Conservation (phyloP, 1,140 invertebrate genomes). For the Eumeta japonica region DNA sequence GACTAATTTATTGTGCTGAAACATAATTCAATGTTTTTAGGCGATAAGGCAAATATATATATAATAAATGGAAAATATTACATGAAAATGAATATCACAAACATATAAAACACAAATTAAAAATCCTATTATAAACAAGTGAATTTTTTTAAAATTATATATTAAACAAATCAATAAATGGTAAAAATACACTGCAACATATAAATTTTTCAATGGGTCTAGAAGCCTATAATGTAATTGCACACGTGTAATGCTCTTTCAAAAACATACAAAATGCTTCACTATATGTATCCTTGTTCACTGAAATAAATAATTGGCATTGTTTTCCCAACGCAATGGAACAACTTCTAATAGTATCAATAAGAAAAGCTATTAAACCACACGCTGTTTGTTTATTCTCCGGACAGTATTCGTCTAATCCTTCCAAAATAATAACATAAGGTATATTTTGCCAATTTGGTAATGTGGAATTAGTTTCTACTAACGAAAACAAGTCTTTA, state of each 20-base stretch:
- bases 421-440: conserved; percentile 39
- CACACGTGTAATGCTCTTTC: conserved; percentile 29
- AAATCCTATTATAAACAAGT: background rate
- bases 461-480: conserved; percentile 32
- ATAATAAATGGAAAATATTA: too few species aligned
- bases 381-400: conserved; percentile 31
- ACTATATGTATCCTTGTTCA: conserved; percentile 20
- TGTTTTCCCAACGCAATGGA: conserved; percentile 14
- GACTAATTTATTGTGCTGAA: too few species aligned
- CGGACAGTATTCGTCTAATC: conserved; percentile 29
- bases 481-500: conserved; percentile 23
- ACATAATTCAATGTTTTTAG: too few species aligned
- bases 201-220: too few species aligned
- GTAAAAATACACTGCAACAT: too few species aligned
- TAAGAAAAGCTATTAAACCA: conserved; percentile 32
- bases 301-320: conserved; percentile 29
- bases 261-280: conserved; percentile 30
- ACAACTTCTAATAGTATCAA: conserved; percentile 27
- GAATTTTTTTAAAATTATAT: background rate
- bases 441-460: conserved; percentile 43
- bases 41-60: too few species aligned
- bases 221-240: too few species aligned
- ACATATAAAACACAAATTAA: background rate
- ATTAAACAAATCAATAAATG: background rate
- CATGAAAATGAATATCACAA: too few species aligned